Percentiles rank a stretch among this genome's conserved stretches.
phyloP scores from a whole-genome alignment of 2,888 invertebrate species.

The Apamea sordens region DNA sequence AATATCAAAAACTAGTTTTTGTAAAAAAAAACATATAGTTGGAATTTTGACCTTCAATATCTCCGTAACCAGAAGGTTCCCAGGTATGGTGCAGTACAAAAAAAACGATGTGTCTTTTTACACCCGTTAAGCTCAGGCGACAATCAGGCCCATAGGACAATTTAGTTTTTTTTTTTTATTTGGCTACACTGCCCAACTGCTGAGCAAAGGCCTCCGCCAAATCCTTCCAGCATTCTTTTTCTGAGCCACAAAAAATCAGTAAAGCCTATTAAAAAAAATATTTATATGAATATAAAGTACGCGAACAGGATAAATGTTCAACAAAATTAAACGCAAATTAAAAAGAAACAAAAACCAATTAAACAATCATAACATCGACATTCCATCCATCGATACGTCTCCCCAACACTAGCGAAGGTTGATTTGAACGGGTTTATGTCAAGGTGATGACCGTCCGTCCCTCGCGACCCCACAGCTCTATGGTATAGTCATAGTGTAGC shows the following conservation, averaged over 20 bases:
- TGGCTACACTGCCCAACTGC: too few species aligned
- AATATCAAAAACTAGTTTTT: too few species aligned
- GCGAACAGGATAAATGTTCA: background rate
- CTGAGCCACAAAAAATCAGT: background rate
- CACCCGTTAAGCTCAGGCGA: too few species aligned
- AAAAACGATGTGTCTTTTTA: too few species aligned
- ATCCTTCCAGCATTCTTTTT: background rate
- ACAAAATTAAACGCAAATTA: background rate
- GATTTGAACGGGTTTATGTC: conserved; percentile 66
- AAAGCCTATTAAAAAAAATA: background rate
- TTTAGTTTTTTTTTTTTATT: too few species aligned
- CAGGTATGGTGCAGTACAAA: too few species aligned
- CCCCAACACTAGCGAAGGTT: conserved; percentile 59
- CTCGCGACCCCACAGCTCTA: conserved; percentile 51
- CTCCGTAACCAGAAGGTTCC: too few species aligned
- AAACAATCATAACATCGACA: conserved; percentile 29
- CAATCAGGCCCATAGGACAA: too few species aligned
- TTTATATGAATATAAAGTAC: background rate
- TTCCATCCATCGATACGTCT: conserved; percentile 27
- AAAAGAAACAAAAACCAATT: background rate
- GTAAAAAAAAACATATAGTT: too few species aligned
- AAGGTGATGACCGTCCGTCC: conserved; percentile 60
- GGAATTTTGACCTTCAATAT: too few species aligned
- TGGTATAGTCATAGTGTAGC: conserved; percentile 14
- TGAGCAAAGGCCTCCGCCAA: background rate